Evolutionary conservation across 2,888 invertebrate genomes (phyloP).

Genomic region (Stenchaetothrips biformis): DNA sequence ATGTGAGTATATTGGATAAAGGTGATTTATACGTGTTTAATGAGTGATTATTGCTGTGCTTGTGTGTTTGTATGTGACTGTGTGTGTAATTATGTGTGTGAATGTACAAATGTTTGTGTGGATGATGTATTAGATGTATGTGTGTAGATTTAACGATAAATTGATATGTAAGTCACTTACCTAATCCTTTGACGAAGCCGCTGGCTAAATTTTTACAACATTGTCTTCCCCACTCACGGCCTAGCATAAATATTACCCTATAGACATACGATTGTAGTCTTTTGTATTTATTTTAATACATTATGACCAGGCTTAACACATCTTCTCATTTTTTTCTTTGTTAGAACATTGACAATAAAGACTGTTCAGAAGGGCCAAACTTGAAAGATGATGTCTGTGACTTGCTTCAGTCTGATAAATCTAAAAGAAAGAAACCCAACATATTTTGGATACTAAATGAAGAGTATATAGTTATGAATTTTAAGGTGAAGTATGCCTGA

Average conservation of each 20-base stretch:
- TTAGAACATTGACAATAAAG: background rate
- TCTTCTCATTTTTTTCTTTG: background rate
- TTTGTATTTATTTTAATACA: constrained; percentile 5
- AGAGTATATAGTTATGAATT: background rate
- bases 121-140: background rate
- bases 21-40: background rate
- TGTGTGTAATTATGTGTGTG: background rate
- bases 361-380: constrained; percentile 16
- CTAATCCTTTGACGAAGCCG: background rate
- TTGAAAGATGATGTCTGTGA: background rate
- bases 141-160: background rate
- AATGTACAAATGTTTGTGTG: background rate
- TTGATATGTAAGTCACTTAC: background rate
- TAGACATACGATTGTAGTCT: background rate
- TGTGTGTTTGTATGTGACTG: constrained; percentile 3
- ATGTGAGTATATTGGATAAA: constrained; percentile 13
- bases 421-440: background rate
- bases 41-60: constrained; percentile 2
- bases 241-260: background rate
- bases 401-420: background rate
- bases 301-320: background rate
- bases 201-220: background rate
- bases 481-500: background rate
- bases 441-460: background rate
- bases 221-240: constrained; percentile 13